Evolutionary conservation across 2,888 invertebrate genomes (phyloP).

Genomic region (Eledona agricola): DNA sequence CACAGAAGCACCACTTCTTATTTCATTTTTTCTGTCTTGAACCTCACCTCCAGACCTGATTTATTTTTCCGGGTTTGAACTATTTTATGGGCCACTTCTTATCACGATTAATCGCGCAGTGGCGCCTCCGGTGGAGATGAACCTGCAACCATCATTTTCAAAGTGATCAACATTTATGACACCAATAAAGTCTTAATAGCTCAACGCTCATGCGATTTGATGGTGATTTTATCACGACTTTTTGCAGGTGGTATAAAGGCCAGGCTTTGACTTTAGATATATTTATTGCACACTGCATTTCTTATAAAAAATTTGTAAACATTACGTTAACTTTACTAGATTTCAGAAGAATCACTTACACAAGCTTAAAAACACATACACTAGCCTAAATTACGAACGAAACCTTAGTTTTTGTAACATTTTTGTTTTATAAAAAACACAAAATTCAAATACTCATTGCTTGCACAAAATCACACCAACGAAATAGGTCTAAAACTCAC

Average conservation of each 20-base stretch:
- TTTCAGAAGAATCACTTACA: constrained; percentile 35
- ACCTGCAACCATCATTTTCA: no score
- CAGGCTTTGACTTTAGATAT: constrained; percentile 11
- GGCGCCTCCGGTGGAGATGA: no score
- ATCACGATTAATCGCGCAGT: no score
- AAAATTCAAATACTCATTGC: constrained; percentile 5
- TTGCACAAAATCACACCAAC: constrained; percentile 10
- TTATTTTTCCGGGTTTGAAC: no score
- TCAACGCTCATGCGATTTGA: no score
- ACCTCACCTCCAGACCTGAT: no score
- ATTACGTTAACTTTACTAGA: constrained; percentile 34
- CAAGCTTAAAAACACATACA: constrained; percentile 38
- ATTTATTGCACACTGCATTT: constrained; percentile 42
- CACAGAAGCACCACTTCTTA: no score
- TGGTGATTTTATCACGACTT: no score
- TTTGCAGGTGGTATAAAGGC: constrained; percentile 8
- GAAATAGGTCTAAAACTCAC: constrained; percentile 3
- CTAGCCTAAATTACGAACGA: constrained; percentile 19
- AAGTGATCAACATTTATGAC: no score
- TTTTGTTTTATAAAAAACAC: constrained; percentile 11
- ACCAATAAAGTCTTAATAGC: no score
- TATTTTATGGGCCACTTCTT: no score
- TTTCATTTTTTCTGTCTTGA: no score
- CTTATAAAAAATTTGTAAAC: constrained; percentile 42
- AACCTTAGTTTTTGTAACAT: constrained; percentile 10